Percentiles rank a stretch among this genome's conserved stretches.
Conservation (phyloP, 2,797 vertebrate species). For the Sylvilagus floridanus region DNA sequence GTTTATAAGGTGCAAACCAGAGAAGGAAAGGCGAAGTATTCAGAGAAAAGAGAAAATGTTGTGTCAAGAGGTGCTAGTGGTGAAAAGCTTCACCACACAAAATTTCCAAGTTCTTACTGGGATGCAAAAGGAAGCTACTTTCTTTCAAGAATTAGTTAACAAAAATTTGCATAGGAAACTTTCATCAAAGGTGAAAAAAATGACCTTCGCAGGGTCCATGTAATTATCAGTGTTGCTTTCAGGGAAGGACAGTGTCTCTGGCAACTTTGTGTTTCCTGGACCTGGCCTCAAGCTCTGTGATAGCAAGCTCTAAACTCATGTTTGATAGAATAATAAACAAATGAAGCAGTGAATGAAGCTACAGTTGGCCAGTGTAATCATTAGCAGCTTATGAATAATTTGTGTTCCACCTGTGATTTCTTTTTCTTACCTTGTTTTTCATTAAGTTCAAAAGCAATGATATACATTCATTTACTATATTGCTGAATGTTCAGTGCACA, state of each 20-base stretch:
- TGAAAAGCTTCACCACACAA: background rate
- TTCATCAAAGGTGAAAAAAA: background rate
- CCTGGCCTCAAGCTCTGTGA: background rate
- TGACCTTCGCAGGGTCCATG: background rate
- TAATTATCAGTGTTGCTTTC: background rate
- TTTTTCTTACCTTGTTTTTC: background rate
- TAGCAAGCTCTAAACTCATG: background rate
- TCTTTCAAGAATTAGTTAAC: background rate
- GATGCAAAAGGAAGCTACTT: background rate
- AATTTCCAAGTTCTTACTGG: slow-evolving; percentile 18
- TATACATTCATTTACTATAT: background rate
- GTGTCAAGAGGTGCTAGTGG: background rate
- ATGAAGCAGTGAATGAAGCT: slow-evolving; percentile 12
- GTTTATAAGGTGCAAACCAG: background rate
- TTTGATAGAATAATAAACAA: background rate
- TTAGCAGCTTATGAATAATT: background rate
- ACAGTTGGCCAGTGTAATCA: background rate
- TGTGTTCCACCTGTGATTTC: background rate
- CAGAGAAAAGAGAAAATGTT: slow-evolving; percentile 9
- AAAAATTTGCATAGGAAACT: background rate
- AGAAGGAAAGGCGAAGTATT: slow-evolving; percentile 6
- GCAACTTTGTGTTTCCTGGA: background rate
- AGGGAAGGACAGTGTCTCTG: background rate
- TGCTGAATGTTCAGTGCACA: background rate
- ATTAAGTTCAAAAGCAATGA: slow-evolving; percentile 21